These are phyloP conservation scores for Triplophysa siluroides DNA, from an alignment of 2,113 vertebrate species.

Conservation along the genomic window DNA sequence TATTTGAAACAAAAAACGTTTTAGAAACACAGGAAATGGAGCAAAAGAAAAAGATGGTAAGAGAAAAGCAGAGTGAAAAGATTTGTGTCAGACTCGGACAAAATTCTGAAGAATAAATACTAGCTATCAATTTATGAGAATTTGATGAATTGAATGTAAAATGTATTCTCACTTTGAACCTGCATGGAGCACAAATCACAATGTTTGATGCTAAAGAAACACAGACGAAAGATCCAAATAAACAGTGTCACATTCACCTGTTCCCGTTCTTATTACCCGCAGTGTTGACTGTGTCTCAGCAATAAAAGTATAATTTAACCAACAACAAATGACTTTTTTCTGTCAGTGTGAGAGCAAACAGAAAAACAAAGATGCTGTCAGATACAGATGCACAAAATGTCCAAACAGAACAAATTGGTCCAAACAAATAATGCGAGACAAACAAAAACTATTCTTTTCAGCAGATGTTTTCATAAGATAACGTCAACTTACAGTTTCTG, in stretches of 20 bases:
- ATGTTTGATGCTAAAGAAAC: not conserved
- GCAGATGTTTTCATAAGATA: constrained; percentile 73
- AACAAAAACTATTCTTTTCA: constrained; percentile 65
- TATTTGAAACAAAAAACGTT: too few relatives aligned
- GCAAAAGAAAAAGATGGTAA: not conserved
- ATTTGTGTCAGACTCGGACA: too few relatives aligned
- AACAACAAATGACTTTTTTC: constrained; percentile 24
- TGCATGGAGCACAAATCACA: too few relatives aligned
- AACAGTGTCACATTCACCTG: not conserved
- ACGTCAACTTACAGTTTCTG: constrained; percentile 67
- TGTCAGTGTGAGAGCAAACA: constrained; percentile 15
- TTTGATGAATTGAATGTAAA: too few relatives aligned
- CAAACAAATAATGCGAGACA: not conserved
- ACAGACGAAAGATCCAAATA: constrained; percentile 4
- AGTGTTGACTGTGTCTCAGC: not conserved
- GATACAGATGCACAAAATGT: not conserved
- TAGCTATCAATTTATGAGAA: too few relatives aligned
- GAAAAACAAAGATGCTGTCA: not conserved
- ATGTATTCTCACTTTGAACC: too few relatives aligned
- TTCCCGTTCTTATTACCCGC: not conserved
- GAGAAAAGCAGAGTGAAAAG: not conserved
- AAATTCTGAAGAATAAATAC: too few relatives aligned
- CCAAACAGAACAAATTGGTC: not conserved
- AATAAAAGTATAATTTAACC: constrained; percentile 15
- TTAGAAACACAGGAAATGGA: not conserved